These are phyloP conservation scores for Leptothorax acervorum DNA, from an alignment of 2,888 invertebrate genomes.

Conservation along the genomic window DNA sequence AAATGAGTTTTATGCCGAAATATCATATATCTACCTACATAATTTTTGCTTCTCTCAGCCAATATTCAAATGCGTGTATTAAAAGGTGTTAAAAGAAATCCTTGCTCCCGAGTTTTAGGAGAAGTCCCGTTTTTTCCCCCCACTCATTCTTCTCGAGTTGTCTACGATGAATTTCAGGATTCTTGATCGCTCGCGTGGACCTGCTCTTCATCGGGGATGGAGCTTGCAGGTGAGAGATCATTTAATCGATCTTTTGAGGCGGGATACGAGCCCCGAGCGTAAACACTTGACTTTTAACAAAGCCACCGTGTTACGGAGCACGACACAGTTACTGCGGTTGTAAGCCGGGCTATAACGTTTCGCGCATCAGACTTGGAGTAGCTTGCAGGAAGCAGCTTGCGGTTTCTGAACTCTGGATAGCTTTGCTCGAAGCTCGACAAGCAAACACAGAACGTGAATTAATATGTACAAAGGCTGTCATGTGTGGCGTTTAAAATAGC, in stretches of 20 bases:
- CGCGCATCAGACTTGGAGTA: constrained; percentile 67
- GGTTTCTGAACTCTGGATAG: constrained; percentile 70
- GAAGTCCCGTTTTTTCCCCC: background rate
- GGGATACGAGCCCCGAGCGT: constrained; percentile 27
- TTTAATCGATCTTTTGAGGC: constrained; percentile 53
- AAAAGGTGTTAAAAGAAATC: background rate
- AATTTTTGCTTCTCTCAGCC: background rate
- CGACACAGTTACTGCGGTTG: constrained; percentile 71
- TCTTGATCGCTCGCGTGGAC: constrained; percentile 45
- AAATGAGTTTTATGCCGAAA: background rate
- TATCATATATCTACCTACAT: background rate
- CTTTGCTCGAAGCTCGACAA: constrained; percentile 66
- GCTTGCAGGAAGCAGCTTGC: constrained; percentile 69
- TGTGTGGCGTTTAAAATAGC: constrained; percentile 46
- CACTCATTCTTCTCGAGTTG: constrained; percentile 18
- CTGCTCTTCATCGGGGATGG: constrained; percentile 43
- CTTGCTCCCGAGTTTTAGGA: background rate
- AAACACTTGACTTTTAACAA: constrained; percentile 65
- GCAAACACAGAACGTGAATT: constrained; percentile 56
- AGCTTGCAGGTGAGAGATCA: constrained; percentile 53
- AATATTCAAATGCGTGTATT: background rate
- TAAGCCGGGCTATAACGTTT: constrained; percentile 68
- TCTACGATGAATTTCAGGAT: constrained; percentile 48
- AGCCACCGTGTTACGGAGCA: constrained; percentile 63
- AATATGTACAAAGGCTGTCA: constrained; percentile 56